These are phyloP conservation scores for Toxonevra muliebris DNA, from an alignment of 2,888 invertebrate genomes.

Conservation along the genomic window DNA sequence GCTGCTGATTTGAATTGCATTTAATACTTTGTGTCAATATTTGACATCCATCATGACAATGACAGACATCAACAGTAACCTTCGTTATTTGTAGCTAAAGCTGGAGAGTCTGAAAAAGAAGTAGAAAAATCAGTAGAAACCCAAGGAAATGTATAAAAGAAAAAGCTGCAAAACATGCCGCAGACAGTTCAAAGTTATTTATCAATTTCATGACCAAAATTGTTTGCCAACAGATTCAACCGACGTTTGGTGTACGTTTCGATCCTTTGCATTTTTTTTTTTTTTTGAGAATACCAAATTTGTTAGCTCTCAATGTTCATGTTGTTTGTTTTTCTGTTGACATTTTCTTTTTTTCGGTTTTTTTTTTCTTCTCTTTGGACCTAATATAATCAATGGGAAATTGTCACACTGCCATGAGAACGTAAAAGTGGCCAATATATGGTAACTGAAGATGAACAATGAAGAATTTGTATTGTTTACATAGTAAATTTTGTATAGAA, in stretches of 20 bases:
- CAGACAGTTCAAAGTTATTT: constrained; percentile 31
- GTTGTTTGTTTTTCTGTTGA: not conserved
- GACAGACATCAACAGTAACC: constrained; percentile 17
- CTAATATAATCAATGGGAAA: constrained; percentile 17
- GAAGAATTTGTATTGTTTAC: constrained; percentile 24
- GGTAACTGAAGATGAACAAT: constrained; percentile 24
- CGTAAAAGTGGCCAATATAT: constrained; percentile 28
- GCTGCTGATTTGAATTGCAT: constrained; percentile 20
- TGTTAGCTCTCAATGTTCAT: not conserved
- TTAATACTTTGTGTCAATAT: constrained; percentile 34
- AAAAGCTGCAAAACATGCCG: not conserved
- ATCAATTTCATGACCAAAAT: constrained; percentile 39
- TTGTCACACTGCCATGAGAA: not conserved
- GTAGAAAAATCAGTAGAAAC: not conserved
- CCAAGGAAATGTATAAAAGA: not conserved
- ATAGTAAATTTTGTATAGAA: constrained; percentile 10
- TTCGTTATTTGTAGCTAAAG: not conserved
- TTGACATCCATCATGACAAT: constrained; percentile 28
- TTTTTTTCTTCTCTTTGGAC: not conserved
- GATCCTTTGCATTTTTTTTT: not conserved
- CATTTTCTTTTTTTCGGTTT: not conserved
- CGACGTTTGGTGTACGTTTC: not conserved
- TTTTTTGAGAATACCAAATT: not conserved
- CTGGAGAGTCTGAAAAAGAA: constrained; percentile 1
- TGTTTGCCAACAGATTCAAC: constrained; percentile 15